Conservation (phyloP, 2,797 vertebrate species). For the Mormyrops attenuatus region DNA sequence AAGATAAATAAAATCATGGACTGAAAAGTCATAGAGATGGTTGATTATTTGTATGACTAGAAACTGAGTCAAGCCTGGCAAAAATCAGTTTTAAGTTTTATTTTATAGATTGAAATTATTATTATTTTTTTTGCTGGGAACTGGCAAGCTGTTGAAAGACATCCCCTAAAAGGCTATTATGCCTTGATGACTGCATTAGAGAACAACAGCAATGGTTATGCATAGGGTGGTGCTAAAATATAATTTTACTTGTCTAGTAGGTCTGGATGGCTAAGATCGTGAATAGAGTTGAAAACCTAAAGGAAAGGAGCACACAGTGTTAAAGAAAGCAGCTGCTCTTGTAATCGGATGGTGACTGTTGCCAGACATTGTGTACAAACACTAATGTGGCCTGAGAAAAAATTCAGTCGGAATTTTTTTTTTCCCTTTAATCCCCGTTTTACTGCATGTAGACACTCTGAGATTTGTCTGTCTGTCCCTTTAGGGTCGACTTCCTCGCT, state of each 20-base stretch:
- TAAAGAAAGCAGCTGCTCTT: no score
- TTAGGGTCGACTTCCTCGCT: constrained; percentile 86
- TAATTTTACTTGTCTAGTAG: no score
- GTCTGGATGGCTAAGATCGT: neutral
- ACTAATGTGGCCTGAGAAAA: neutral
- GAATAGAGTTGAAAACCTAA: no score
- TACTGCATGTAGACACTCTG: neutral
- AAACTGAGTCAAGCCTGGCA: neutral
- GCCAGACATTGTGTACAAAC: neutral
- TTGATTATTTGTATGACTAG: neutral
- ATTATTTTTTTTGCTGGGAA: neutral
- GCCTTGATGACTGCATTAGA: neutral
- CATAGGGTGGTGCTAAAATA: neutral
- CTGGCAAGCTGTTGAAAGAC: neutral
- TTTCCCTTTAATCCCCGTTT: neutral
- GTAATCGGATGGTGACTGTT: no score
- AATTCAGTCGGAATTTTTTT: neutral
- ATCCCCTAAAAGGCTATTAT: neutral
- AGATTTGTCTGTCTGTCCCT: neutral
- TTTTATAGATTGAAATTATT: neutral
- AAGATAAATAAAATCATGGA: neutral
- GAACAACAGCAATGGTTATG: neutral
- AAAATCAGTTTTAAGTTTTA: neutral
- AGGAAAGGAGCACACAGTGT: neutral
- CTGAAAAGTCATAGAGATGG: neutral